These are phyloP conservation scores for Hemithea aestivaria DNA, from an alignment of 2,888 invertebrate species.

Conservation along the genomic window DNA sequence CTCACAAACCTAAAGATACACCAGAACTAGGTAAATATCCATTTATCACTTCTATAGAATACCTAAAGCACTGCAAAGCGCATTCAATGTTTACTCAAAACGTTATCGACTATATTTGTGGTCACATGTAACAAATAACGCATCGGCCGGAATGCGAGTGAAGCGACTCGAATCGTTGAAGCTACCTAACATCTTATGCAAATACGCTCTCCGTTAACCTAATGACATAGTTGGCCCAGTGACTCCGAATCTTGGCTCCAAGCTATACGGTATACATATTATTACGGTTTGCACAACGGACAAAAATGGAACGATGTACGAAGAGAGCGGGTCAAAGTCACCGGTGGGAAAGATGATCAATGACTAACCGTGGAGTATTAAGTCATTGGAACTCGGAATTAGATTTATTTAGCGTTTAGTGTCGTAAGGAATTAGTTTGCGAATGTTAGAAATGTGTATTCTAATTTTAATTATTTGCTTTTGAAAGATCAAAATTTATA, in stretches of 20 bases:
- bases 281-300: conserved; percentile 54
- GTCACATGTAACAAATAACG: conserved; percentile 13
- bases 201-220: conserved; percentile 66
- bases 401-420: too few species aligned
- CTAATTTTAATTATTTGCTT: too few species aligned
- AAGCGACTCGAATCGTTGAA: conserved; percentile 6
- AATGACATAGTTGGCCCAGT: conserved; percentile 69
- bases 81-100: conserved; percentile 6
- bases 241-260: conserved; percentile 50
- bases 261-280: conserved; percentile 60
- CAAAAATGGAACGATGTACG: conserved; percentile 57
- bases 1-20: not conserved
- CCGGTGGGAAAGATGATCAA: conserved; percentile 38
- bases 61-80: conserved; percentile 14
- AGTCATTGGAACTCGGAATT: conserved; percentile 32
- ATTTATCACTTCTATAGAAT: conserved; percentile 8
- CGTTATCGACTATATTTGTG: conserved; percentile 3
- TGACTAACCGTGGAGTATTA: conserved; percentile 42
- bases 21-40: conserved; percentile 1
- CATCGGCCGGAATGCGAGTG: conserved; percentile 8
- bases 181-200: conserved; percentile 48
- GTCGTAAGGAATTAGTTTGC: too few species aligned
- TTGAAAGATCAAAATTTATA: too few species aligned
- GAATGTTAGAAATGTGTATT: too few species aligned
- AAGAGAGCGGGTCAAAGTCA: conserved; percentile 55